Percentiles rank a stretch among this genome's conserved stretches.
Conservation (phyloP, 2,888 invertebrate genomes). For the Cantharis lateralis region DNA sequence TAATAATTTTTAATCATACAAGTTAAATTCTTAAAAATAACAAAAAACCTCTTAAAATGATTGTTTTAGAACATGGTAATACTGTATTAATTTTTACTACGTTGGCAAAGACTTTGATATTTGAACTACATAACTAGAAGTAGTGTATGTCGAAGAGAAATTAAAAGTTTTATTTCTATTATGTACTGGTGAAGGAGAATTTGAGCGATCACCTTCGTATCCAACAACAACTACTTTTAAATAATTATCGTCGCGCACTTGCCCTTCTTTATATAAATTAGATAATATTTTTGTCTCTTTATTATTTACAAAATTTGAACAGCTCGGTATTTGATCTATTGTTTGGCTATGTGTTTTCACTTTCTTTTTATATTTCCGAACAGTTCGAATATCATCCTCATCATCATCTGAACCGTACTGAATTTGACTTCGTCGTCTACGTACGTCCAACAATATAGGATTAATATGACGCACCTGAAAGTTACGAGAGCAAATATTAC, state of each 20-base stretch:
- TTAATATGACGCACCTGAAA: background rate
- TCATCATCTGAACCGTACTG: background rate
- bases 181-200: conserved; percentile 4
- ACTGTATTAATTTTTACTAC: background rate
- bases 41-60: no score
- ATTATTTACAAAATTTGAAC: background rate
- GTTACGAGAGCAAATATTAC: background rate
- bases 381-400: background rate
- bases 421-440: background rate
- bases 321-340: background rate
- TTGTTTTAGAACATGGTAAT: no score
- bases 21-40: no score
- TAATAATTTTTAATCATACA: no score
- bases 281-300: background rate
- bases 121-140: background rate
- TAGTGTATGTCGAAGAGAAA: background rate
- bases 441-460: background rate
- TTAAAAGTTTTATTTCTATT: background rate
- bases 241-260: background rate
- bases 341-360: background rate
- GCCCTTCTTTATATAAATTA: background rate
- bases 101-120: background rate
- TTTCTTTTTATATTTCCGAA: background rate
- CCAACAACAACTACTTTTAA: conserved; percentile 1
- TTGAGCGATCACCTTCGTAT: conserved; percentile 12